Percentiles rank a stretch among this genome's conserved stretches.
These are phyloP conservation scores for Austrofundulus limnaeus DNA, from an alignment of 2,113 vertebrate species.

Conservation along the genomic window DNA sequence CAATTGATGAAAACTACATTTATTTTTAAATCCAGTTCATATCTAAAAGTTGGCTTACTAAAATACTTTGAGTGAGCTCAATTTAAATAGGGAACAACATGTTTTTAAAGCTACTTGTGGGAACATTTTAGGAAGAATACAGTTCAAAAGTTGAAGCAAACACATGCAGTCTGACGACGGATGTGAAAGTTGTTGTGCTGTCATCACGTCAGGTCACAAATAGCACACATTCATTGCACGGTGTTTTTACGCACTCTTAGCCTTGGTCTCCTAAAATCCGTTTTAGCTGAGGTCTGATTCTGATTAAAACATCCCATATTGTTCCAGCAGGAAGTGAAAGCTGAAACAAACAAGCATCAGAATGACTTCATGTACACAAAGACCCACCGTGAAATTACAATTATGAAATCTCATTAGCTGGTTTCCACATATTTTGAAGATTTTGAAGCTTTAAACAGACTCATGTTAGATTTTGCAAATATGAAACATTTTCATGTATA, in stretches of 20 bases:
- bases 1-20: neutral
- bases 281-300: conserved; percentile 7
- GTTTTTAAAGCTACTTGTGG: neutral
- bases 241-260: neutral
- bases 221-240: conserved; percentile 2
- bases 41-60: no score
- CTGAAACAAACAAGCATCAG: neutral
- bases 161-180: conserved; percentile 7
- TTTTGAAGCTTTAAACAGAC: neutral
- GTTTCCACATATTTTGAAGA: neutral
- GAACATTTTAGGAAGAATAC: neutral
- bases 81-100: neutral
- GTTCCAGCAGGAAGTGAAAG: neutral
- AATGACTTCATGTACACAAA: neutral
- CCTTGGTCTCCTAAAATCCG: neutral
- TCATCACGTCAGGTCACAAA: conserved; percentile 27
- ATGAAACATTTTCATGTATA: neutral
- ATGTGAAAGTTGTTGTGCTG: neutral
- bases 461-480: neutral
- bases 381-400: neutral
- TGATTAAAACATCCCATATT: conserved; percentile 14
- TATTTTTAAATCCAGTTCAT: conserved; percentile 7
- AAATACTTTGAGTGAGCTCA: neutral
- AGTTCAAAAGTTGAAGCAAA: conserved; percentile 16
- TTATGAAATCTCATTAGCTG: neutral